Base-by-base conservation (phyloP, 1,140 invertebrate species). In the Leptopilina clavipes region DNA sequence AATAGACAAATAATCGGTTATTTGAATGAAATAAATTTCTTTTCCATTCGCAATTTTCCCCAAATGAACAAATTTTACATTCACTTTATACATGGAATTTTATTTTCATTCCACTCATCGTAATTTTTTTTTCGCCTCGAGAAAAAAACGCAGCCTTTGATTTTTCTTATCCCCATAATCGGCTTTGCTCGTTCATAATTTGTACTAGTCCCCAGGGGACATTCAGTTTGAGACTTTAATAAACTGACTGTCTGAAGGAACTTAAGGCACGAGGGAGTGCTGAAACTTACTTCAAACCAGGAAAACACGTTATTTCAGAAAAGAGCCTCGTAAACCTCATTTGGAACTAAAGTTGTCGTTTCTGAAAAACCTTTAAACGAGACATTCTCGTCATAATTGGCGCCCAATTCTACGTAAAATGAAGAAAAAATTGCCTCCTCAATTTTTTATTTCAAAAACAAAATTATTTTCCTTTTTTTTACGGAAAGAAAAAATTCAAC, bases 161-260 rank as follows among this genome's bases (percentile, higher is more conserved):
- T 81, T 79, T 74, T 65, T 71, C 75, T 81, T 74, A 70, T 77
- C 75, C 76, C 56, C 73, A 56, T 80, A 83, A 83, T 81, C 79
- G 79, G 82, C 79, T 83, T 83, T 80, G 74, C 73, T 54, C 79
- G 71, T 78, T 81, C 78, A 77, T 83, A 83, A 83, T 81, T 83
- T 81, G 52, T 74, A 79, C 78, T 72, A 44, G 1, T 74, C 78
- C 74, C 7, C 74, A 79, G 77, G 79, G 76, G 78, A 76, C 76
- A 25, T 75, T n/a, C 78, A 71, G 72, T 76, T 81, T 79, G 76
- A 78, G 75, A 80, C 80, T 83, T 83, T 83, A 83, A 83, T 83
- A 78, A 83, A 83, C 75, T 79, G 77, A 76, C 59, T 37, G 78
- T 77, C 73, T 71, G 80, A 79, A 75, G 80, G 82, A 83, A 83